Percentiles rank a stretch among this genome's conserved stretches.
phyloP scores from a whole-genome alignment of 2,113 vertebrate genomes.

The Lagopus muta region DNA sequence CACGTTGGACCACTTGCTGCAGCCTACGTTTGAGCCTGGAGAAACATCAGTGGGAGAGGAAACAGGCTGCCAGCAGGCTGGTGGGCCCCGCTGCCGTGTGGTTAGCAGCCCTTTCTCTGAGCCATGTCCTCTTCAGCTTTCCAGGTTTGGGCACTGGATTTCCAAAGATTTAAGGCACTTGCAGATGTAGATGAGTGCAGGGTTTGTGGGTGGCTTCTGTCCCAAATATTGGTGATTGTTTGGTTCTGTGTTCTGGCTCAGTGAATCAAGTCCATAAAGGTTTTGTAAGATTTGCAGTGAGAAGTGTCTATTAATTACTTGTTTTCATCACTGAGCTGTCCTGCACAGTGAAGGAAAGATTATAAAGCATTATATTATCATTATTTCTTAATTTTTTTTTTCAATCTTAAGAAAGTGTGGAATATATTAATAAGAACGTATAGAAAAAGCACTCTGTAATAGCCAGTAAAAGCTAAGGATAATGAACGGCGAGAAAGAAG shows the following conservation, averaged over 20 bases:
- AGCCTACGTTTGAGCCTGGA: neutral
- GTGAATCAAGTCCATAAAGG: neutral
- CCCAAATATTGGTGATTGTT: neutral
- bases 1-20: neutral
- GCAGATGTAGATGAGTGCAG: neutral
- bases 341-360: neutral
- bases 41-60: neutral
- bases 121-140: neutral
- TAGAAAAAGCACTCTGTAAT: neutral
- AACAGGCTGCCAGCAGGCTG: neutral
- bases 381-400: neutral
- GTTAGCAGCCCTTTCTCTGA: neutral
- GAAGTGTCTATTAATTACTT: neutral
- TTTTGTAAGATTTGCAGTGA: neutral
- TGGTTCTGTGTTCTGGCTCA: neutral
- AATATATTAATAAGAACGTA: neutral
- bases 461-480: neutral
- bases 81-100: accelerated
- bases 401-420: neutral
- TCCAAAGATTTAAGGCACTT: neutral
- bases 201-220: neutral
- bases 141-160: neutral
- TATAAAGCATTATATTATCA: neutral
- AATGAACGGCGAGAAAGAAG: neutral
- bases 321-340: neutral